phyloP scores from a whole-genome alignment of 64 coral and sea anemone species.

The Porites australiensis region DNA sequence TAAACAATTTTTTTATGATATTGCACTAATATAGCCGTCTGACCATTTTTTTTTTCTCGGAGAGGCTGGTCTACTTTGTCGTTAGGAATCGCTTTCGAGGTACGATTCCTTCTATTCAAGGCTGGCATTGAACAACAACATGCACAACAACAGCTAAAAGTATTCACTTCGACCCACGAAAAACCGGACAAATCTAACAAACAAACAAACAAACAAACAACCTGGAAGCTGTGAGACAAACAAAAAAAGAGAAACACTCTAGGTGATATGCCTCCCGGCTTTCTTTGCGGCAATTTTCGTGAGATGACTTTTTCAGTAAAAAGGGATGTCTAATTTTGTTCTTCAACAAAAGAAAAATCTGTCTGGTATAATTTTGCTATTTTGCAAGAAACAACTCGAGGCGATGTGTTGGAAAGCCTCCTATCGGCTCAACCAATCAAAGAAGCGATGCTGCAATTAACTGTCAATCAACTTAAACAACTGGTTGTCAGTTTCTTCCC shows the following conservation, averaged over 20 bases:
- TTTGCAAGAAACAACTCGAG: slow-evolving; percentile 19
- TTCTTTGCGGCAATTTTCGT: neutral
- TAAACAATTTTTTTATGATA: too few species aligned
- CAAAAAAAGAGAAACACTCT: neutral
- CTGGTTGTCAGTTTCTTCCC: slow-evolving; percentile 87
- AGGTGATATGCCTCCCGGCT: neutral
- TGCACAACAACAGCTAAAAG: too few species aligned
- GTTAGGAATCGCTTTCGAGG: too few species aligned
- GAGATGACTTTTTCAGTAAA: slow-evolving; percentile 26
- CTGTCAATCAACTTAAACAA: slow-evolving; percentile 99
- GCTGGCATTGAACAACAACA: too few species aligned
- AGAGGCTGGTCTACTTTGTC: too few species aligned
- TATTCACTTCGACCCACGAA: too few species aligned
- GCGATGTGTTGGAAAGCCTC: neutral
- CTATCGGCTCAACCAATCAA: slow-evolving; percentile 67
- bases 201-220: slow-evolving; percentile 16
- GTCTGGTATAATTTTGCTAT: neutral
- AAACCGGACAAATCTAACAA: too few species aligned
- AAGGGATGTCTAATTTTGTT: neutral
- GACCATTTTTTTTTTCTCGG: too few species aligned
- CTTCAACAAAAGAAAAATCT: neutral
- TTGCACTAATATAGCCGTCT: too few species aligned
- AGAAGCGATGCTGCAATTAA: slow-evolving; percentile 54
- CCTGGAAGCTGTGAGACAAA: neutral
- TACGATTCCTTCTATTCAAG: too few species aligned